phyloP scores from a whole-genome alignment of 2,113 vertebrate species.

The Ginglymostoma cirratum region DNA sequence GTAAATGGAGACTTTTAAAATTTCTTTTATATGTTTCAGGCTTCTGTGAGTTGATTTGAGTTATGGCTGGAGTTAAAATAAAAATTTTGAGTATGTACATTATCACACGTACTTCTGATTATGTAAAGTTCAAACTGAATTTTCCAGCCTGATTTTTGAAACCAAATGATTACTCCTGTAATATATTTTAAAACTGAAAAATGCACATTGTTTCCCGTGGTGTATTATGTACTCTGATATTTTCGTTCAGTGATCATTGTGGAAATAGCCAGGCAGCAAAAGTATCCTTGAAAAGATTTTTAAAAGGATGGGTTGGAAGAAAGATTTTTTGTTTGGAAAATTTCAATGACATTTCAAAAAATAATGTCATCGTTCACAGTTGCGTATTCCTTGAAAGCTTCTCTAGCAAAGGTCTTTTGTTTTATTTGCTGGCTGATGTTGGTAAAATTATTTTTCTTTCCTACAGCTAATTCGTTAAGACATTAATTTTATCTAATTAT shows the following conservation, averaged over 20 bases:
- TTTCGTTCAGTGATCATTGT: background rate
- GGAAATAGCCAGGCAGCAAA: background rate
- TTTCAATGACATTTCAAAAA: background rate
- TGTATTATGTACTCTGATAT: background rate
- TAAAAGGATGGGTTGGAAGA: background rate
- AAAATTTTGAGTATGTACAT: slow-evolving; percentile 35
- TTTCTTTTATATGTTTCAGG: background rate
- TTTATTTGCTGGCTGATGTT: background rate
- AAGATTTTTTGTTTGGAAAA: background rate
- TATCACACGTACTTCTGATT: background rate
- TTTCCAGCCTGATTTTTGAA: background rate
- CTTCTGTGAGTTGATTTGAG: background rate
- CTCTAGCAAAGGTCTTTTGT: background rate
- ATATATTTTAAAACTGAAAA: background rate
- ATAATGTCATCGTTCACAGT: background rate
- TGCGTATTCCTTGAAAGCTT: background rate
- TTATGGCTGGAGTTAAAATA: slow-evolving; percentile 17
- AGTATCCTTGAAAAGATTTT: background rate
- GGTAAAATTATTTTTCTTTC: background rate
- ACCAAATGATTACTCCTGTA: background rate
- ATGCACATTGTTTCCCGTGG: background rate
- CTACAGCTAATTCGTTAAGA: background rate
- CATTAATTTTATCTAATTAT: background rate
- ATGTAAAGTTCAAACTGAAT: background rate
- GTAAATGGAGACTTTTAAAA: background rate